Evolutionary conservation across 1,140 invertebrate species (phyloP).

Genomic region (Belonocnema kinseyi): DNA sequence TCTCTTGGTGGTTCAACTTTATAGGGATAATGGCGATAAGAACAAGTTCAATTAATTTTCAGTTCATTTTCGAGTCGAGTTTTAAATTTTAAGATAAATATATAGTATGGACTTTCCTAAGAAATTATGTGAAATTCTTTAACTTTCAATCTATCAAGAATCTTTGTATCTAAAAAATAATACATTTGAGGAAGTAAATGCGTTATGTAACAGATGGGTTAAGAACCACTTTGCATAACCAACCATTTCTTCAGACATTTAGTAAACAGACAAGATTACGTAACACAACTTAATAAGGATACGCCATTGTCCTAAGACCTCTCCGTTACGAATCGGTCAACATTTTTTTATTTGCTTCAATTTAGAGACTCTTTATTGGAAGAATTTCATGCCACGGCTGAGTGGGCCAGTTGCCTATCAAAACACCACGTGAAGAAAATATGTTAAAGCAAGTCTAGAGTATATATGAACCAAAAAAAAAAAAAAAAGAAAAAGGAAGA

Average conservation of each 20-base stretch:
- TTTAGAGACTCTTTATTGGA: not conserved
- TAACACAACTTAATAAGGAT: not conserved
- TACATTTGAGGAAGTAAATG: not conserved
- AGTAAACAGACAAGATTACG: not conserved
- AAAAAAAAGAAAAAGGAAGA: not conserved
- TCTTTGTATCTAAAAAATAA: not conserved
- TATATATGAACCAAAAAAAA: not conserved
- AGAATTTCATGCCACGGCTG: not conserved
- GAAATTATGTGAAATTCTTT: no score
- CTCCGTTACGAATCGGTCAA: not conserved
- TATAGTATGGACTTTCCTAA: no score
- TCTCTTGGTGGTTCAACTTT: no score
- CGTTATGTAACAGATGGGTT: not conserved
- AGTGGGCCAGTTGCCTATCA: no score
- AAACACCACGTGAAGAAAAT: not conserved
- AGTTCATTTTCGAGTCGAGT: no score
- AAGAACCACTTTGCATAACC: not conserved
- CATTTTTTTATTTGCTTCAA: not conserved
- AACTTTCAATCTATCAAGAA: not conserved
- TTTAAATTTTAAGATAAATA: no score
- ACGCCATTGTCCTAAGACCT: not conserved
- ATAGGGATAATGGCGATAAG: no score
- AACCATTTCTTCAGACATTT: not conserved
- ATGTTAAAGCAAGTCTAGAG: not conserved
- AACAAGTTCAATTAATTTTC: no score